phyloP scores from a whole-genome alignment of 2,797 vertebrate species.

The Takifugu rubripes region DNA sequence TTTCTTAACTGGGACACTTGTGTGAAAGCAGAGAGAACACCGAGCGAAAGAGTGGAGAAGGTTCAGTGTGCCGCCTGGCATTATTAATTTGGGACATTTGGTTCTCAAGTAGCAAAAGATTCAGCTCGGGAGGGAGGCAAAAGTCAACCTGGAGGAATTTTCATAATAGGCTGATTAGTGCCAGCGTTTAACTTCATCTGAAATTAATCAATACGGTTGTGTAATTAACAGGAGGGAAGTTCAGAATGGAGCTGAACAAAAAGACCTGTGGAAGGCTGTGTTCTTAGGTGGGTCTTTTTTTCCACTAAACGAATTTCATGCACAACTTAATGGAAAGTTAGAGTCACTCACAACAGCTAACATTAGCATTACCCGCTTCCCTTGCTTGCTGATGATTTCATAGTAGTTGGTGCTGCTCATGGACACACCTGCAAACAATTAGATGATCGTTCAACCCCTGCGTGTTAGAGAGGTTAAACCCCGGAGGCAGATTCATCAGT shows the following conservation, averaged over 20 bases:
- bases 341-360: no score
- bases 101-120: slow-evolving; percentile 63
- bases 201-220: slow-evolving; percentile 44
- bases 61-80: slow-evolving; percentile 49
- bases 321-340: neutral
- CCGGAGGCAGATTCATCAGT: no score
- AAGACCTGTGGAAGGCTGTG: slow-evolving; percentile 21
- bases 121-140: slow-evolving; percentile 6
- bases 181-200: slow-evolving; percentile 30
- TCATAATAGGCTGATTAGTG: slow-evolving; percentile 30
- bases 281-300: slow-evolving; percentile 13
- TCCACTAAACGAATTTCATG: neutral
- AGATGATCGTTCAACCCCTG: no score
- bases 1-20: slow-evolving; percentile 85
- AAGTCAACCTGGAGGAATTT: slow-evolving; percentile 20
- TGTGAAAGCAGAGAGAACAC: slow-evolving; percentile 64
- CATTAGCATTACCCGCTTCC: no score
- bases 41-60: slow-evolving; percentile 58
- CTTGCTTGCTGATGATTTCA: no score
- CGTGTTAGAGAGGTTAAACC: no score
- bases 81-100: slow-evolving; percentile 64
- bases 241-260: slow-evolving; percentile 29
- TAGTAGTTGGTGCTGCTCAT: no score
- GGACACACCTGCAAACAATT: no score
- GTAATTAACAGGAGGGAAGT: slow-evolving; percentile 43